Percentiles rank a stretch among this genome's conserved stretches.
These are phyloP conservation scores for Mus caroli DNA, from an alignment of 2,797 vertebrate genomes.

Conservation along the genomic window DNA sequence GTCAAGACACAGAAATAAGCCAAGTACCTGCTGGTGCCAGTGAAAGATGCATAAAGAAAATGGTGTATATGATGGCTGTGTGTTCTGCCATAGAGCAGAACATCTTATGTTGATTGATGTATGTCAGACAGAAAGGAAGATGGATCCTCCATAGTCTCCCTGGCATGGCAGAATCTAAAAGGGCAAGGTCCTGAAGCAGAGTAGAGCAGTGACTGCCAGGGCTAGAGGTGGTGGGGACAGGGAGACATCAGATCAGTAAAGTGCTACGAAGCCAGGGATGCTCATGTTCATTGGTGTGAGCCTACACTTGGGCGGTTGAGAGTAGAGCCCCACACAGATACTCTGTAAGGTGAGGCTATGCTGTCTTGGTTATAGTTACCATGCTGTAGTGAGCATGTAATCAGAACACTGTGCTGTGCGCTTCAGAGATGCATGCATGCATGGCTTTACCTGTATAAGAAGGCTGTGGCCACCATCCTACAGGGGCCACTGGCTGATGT, in stretches of 20 bases:
- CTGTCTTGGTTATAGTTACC: not conserved
- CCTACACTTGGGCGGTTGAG: not conserved
- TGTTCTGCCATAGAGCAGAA: not conserved
- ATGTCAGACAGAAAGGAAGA: not conserved
- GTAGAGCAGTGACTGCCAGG: not conserved
- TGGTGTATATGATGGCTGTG: not conserved
- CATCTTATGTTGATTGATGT: not conserved
- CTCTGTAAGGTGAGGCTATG: not conserved
- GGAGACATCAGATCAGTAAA: not conserved
- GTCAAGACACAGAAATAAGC: not conserved
- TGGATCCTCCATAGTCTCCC: not conserved
- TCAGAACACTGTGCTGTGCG: not conserved
- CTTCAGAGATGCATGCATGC: no score
- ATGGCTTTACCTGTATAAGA: not conserved
- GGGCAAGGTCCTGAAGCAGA: not conserved
- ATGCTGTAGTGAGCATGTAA: not conserved
- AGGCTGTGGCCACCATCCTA: no score
- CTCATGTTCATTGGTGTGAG: no score
- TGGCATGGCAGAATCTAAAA: not conserved
- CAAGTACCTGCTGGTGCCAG: not conserved
- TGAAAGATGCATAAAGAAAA: not conserved
- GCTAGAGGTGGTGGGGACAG: not conserved
- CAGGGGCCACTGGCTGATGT: not conserved
- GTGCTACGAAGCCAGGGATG: not conserved
- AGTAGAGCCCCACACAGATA: not conserved